phyloP scores from a whole-genome alignment of 2,113 vertebrate species.

The Cranoglanis bouderius region DNA sequence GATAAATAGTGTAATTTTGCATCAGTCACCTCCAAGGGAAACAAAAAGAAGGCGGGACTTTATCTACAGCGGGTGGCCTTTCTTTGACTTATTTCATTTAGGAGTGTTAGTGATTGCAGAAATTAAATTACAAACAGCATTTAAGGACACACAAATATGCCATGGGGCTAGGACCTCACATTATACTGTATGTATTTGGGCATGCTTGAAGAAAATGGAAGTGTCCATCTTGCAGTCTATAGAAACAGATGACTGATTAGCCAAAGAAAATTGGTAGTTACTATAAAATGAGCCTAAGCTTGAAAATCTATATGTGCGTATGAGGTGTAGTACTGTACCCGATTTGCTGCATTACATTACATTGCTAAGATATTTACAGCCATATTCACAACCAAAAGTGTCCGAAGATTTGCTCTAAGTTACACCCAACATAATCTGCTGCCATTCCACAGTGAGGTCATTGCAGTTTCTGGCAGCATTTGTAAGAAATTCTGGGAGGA shows the following conservation, averaged over 20 bases:
- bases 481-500: background rate
- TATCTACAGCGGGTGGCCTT: background rate
- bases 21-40: background rate
- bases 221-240: background rate
- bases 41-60: background rate
- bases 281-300: background rate
- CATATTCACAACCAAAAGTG: background rate
- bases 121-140: background rate
- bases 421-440: background rate
- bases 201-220: background rate
- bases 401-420: background rate
- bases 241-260: background rate
- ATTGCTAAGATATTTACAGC: background rate
- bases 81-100: background rate
- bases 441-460: background rate
- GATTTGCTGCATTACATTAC: background rate
- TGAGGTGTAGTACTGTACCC: background rate
- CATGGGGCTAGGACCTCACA: background rate
- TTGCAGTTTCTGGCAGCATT: background rate
- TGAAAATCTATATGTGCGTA: background rate
- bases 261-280: background rate
- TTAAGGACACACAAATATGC: background rate
- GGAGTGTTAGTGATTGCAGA: background rate
- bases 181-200: background rate
- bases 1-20: background rate